Evolutionary conservation across 2,888 invertebrate species (phyloP).

Genomic region (Agonopterix subpropinquella): DNA sequence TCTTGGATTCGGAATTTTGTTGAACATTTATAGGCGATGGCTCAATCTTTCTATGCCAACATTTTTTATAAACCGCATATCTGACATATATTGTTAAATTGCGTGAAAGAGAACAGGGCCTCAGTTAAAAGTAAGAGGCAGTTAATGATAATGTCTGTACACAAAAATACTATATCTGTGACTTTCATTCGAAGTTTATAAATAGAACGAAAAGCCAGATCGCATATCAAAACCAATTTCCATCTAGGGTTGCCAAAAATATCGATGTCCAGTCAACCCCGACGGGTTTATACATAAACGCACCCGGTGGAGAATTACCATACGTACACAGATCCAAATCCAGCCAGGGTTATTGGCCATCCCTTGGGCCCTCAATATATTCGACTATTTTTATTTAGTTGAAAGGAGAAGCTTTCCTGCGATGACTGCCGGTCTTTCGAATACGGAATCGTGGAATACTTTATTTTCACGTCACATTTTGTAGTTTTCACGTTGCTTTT

Average conservation of each 20-base stretch:
- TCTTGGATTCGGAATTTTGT: too few species aligned
- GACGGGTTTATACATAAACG: neutral
- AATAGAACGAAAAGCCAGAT: neutral
- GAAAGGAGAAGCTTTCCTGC: conserved; percentile 36
- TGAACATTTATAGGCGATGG: too few species aligned
- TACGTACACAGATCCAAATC: conserved; percentile 4
- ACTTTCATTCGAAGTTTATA: too few species aligned
- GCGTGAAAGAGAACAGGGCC: too few species aligned
- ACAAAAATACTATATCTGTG: too few species aligned
- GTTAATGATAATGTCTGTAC: too few species aligned
- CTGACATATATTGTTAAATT: too few species aligned
- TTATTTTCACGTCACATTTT: conserved; percentile 26
- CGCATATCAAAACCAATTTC: neutral
- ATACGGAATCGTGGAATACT: conserved; percentile 49
- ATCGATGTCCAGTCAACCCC: conserved; percentile 14
- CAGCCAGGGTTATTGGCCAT: conserved; percentile 56
- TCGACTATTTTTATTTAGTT: conserved; percentile 64
- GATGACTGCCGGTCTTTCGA: conserved; percentile 37
- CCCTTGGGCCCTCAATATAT: conserved; percentile 64
- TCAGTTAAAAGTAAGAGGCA: too few species aligned
- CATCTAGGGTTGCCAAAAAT: conserved; percentile 1
- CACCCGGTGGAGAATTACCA: conserved; percentile 10
- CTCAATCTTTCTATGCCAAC: too few species aligned
- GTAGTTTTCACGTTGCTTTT: too few species aligned
- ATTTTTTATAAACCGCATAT: too few species aligned